These are phyloP conservation scores for Gymnocypris eckloni DNA, from an alignment of 2,797 vertebrate species.

Conservation along the genomic window DNA sequence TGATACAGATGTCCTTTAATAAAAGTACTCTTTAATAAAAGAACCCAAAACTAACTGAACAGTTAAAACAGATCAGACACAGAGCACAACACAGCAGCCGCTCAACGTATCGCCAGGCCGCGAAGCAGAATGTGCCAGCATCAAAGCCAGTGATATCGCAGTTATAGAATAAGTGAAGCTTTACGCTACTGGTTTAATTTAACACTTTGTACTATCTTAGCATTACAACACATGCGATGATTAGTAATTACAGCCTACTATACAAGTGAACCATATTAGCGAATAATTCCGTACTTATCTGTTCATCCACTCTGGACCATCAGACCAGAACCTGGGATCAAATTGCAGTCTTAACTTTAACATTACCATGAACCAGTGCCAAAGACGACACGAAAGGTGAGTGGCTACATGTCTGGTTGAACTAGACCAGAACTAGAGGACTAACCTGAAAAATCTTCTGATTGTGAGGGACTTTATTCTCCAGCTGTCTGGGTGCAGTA, in stretches of 20 bases:
- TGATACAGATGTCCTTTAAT: background rate
- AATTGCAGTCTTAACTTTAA: constrained; percentile 58
- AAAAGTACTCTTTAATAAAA: background rate
- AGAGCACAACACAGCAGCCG: background rate
- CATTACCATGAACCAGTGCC: constrained; percentile 18
- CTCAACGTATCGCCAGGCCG: constrained; percentile 35
- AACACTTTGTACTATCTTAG: constrained; percentile 40
- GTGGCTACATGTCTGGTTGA: background rate
- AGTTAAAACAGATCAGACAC: background rate
- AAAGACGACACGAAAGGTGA: background rate
- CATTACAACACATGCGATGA: constrained; percentile 58
- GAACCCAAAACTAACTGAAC: background rate
- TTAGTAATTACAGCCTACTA: constrained; percentile 59
- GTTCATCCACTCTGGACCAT: constrained; percentile 60
- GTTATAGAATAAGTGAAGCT: constrained; percentile 61
- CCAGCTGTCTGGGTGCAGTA: constrained; percentile 74
- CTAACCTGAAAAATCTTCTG: constrained; percentile 88
- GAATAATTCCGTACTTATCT: constrained; percentile 66
- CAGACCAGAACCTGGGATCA: constrained; percentile 66
- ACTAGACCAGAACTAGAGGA: background rate
- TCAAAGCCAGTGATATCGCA: constrained; percentile 46
- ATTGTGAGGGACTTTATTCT: constrained; percentile 79
- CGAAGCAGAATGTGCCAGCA: constrained; percentile 54
- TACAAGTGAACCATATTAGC: constrained; percentile 50
- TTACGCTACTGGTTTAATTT: constrained; percentile 48